Conservation (phyloP, 2,113 vertebrate genomes). For the Pygoscelis antarcticus region DNA sequence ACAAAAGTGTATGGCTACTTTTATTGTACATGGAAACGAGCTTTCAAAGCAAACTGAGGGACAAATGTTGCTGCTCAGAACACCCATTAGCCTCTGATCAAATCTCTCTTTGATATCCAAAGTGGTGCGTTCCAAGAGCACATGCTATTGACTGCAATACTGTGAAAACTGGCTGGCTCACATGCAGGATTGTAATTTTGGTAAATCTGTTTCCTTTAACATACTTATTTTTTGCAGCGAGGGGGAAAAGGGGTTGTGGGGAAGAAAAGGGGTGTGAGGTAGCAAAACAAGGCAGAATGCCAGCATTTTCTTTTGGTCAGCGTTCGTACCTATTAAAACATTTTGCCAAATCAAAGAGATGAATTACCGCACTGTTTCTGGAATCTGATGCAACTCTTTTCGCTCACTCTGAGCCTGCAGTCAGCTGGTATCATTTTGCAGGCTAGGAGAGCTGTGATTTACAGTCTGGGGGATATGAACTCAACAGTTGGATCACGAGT, state of each 20-base stretch:
- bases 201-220: conserved; percentile 45
- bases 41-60: conserved; percentile 15
- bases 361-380: conserved; percentile 30
- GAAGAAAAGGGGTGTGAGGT: not conserved
- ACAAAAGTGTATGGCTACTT: conserved; percentile 53
- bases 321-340: not conserved
- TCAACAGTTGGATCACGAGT: not conserved
- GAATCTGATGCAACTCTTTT: not conserved
- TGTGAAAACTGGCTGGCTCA: conserved; percentile 7
- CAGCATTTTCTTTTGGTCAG: not conserved
- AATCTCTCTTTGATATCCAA: conserved; percentile 41
- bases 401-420: not conserved
- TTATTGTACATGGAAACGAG: not conserved
- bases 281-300: not conserved
- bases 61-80: conserved; percentile 4
- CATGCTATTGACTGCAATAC: not conserved
- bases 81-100: conserved; percentile 30
- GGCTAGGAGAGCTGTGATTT: not conserved
- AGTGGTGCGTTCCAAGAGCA: conserved; percentile 9
- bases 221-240: not conserved
- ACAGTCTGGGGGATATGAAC: not conserved
- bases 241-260: not conserved
- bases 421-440: conserved; percentile 26
- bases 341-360: conserved; percentile 26
- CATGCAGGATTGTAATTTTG: conserved; percentile 3